Evolutionary conservation across 2,888 invertebrate genomes (phyloP).

Genomic region (Ceramica pisi): DNA sequence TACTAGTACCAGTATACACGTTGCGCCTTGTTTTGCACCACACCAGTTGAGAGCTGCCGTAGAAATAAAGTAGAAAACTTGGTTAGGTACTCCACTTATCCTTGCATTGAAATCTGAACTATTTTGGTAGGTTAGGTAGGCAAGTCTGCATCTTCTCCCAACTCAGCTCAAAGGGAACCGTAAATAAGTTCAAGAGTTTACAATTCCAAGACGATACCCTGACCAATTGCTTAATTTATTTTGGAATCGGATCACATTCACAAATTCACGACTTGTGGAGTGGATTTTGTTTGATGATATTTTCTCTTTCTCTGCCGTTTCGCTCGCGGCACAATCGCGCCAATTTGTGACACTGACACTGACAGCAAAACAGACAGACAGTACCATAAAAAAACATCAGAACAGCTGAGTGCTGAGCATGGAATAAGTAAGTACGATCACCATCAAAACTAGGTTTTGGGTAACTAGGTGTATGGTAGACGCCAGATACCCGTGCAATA

Average conservation of each 20-base stretch:
- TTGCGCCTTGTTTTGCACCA: not conserved
- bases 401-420: not conserved
- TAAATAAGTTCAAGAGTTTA: not conserved
- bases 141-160: not conserved
- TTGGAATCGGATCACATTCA: not conserved
- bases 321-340: constrained; percentile 12
- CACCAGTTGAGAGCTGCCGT: constrained; percentile 2
- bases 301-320: not conserved
- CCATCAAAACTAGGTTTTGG: not conserved
- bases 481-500: too few relatives aligned
- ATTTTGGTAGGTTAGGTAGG: not conserved
- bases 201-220: not conserved
- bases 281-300: not conserved
- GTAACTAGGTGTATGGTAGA: too few relatives aligned
- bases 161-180: not conserved
- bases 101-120: constrained; percentile 3
- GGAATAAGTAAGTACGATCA: not conserved
- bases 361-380: not conserved
- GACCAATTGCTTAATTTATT: not conserved
- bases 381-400: not conserved
- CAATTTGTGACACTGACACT: constrained; percentile 26
- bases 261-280: not conserved
- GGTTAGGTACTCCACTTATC: not conserved
- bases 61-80: constrained; percentile 2
- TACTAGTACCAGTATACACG: not conserved